A percentile compares a stretch with the other conserved stretches of the same genome.
phyloP scores from a whole-genome alignment of 2,113 vertebrate species.

The Sardina pilchardus region DNA sequence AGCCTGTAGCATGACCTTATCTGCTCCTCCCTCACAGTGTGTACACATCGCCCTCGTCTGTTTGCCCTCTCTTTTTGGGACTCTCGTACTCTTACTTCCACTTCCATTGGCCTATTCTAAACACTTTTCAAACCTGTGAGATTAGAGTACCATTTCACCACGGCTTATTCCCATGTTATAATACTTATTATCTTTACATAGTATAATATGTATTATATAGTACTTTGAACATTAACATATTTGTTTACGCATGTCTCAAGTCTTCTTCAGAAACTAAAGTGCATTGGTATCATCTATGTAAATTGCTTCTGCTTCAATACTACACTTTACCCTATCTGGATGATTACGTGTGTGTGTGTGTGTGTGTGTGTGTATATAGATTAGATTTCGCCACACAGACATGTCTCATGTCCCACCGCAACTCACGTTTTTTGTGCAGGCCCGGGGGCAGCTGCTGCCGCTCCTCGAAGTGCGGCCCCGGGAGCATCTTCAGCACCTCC shows the following conservation, averaged over 20 bases:
- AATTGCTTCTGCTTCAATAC: no score
- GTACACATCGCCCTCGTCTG: neutral
- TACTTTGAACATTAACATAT: no score
- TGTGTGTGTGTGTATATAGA: no score
- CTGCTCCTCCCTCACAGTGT: neutral
- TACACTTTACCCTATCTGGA: no score
- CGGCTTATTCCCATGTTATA: neutral
- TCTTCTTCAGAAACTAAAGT: no score
- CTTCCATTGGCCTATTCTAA: neutral
- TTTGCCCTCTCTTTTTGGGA: neutral
- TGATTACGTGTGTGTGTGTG: no score
- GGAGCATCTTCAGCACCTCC: slow-evolving; percentile 94
- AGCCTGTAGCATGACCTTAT: neutral
- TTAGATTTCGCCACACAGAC: no score
- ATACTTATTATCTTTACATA: no score
- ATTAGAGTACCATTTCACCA: neutral
- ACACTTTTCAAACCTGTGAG: neutral
- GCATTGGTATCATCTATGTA: no score
- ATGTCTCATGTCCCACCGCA: neutral
- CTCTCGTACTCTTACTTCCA: neutral
- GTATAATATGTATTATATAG: no score
- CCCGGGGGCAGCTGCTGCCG: slow-evolving; percentile 89
- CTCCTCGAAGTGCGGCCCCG: slow-evolving; percentile 95
- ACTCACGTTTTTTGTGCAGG: slow-evolving; percentile 79
- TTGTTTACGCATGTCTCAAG: no score